These are phyloP conservation scores for Trichogramma dendrolimi DNA, from an alignment of 2,888 invertebrate species.

Conservation along the genomic window DNA sequence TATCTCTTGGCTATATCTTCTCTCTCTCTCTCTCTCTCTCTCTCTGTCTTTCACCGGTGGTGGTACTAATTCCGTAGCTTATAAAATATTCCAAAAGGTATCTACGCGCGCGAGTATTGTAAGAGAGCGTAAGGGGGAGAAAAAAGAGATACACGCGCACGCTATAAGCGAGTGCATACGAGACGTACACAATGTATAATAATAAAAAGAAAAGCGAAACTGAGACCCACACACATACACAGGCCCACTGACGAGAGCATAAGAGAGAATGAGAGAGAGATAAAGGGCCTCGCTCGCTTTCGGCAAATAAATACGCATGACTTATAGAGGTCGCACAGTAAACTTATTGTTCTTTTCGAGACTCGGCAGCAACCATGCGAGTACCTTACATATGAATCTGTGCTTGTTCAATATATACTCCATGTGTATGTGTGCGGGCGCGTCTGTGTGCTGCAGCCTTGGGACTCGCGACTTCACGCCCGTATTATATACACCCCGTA, in stretches of 20 bases:
- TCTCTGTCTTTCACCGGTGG: too few relatives aligned
- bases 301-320: conserved; percentile 31
- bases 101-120: neutral
- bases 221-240: neutral
- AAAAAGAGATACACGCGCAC: neutral
- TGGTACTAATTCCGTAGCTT: neutral
- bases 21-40: too few relatives aligned
- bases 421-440: conserved; percentile 2
- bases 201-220: neutral
- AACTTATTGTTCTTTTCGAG: conserved; percentile 26
- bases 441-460: conserved; percentile 22
- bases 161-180: too few relatives aligned
- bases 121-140: conserved; percentile 2
- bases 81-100: conserved; percentile 22
- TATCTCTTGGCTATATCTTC: too few relatives aligned
- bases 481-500: neutral
- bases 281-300: conserved; percentile 17
- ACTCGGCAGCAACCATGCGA: neutral
- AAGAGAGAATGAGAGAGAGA: neutral
- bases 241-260: neutral
- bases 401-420: conserved; percentile 5
- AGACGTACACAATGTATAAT: too few relatives aligned
- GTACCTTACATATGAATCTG: too few relatives aligned
- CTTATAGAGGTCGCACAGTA: conserved; percentile 29
- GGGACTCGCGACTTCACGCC: conserved; percentile 8